Evolutionary conservation across 1,140 invertebrate species (phyloP).

Genomic region (Musca vetustissima): DNA sequence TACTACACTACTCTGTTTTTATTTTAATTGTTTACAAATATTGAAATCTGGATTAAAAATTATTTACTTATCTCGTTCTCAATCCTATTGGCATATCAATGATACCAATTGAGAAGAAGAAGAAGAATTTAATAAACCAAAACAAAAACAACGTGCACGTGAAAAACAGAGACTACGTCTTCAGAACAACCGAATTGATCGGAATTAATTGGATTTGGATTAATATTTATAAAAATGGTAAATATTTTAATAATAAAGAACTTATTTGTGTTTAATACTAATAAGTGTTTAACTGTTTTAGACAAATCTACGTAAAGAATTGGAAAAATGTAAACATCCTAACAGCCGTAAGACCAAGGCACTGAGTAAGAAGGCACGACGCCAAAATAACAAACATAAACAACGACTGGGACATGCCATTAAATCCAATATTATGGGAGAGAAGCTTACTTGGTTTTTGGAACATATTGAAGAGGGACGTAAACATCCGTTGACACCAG

Average conservation of each 20-base stretch:
- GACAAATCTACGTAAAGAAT: constrained; percentile 56
- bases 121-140: not conserved
- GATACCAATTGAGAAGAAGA: too few relatives aligned
- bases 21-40: too few relatives aligned
- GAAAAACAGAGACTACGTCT: not conserved
- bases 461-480: constrained; percentile 61
- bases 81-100: too few relatives aligned
- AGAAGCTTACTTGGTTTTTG: constrained; percentile 73
- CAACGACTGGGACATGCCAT: constrained; percentile 65
- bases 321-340: constrained; percentile 71
- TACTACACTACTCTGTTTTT: too few relatives aligned
- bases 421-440: constrained; percentile 70
- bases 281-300: constrained; percentile 23
- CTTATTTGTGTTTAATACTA: not conserved
- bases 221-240: constrained; percentile 30
- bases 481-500: constrained; percentile 59
- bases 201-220: too few relatives aligned
- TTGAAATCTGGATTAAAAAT: too few relatives aligned
- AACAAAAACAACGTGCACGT: constrained; percentile 21
- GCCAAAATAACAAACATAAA: constrained; percentile 65
- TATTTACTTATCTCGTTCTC: too few relatives aligned
- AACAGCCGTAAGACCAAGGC: constrained; percentile 75
- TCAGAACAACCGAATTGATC: too few relatives aligned
- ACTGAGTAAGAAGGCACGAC: constrained; percentile 67
- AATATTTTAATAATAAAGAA: not conserved